phyloP scores from a whole-genome alignment of 2,113 vertebrate species.

The Oryzias melastigma region DNA sequence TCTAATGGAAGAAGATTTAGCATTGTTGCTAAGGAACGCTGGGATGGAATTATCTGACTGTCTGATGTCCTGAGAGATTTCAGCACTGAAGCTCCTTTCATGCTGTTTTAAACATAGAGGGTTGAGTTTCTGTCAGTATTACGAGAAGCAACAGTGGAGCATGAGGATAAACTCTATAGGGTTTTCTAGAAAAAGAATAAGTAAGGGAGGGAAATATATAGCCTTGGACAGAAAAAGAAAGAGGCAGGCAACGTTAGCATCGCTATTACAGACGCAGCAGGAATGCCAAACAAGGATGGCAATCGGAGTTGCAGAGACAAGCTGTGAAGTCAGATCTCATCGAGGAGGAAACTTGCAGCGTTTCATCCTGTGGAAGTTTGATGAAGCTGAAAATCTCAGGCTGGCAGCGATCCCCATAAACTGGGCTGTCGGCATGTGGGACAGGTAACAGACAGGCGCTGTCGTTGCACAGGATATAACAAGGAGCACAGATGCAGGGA shows the following conservation, averaged over 20 bases:
- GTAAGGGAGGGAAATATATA: background rate
- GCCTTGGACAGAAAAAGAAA: background rate
- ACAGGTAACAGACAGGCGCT: background rate
- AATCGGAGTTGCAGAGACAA: background rate
- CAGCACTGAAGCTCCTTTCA: too few relatives aligned
- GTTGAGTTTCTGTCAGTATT: too few relatives aligned
- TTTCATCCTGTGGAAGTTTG: background rate
- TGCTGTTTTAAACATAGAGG: too few relatives aligned
- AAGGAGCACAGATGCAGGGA: background rate
- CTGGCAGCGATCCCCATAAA: background rate
- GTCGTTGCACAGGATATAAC: background rate
- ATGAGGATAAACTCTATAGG: background rate
- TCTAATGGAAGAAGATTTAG: too few relatives aligned
- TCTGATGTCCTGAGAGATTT: too few relatives aligned
- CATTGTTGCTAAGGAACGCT: too few relatives aligned
- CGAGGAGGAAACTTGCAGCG: background rate
- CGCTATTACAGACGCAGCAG: background rate
- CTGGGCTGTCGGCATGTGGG: background rate
- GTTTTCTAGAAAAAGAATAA: background rate
- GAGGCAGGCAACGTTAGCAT: background rate
- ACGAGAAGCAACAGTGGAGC: background rate
- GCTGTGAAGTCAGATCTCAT: background rate
- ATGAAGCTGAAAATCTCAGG: background rate
- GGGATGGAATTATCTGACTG: too few relatives aligned
- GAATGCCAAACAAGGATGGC: slow-evolving; percentile 1